Evolutionary conservation across 2,888 invertebrate genomes (phyloP).

Genomic region (Stenodema calcarata): DNA sequence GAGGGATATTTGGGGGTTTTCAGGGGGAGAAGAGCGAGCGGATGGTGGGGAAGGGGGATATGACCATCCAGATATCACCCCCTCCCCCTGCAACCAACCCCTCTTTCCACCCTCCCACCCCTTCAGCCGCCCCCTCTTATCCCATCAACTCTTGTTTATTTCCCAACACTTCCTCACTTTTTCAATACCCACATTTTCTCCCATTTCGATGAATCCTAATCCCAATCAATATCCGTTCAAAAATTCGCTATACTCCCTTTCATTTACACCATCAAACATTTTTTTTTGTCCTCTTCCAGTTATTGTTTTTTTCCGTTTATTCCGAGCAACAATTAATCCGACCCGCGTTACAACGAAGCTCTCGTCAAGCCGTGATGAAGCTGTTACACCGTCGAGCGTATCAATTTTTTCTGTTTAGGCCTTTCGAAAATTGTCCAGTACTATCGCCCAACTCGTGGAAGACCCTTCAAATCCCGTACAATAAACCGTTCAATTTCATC

Average conservation of each 20-base stretch:
- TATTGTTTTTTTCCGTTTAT: neutral
- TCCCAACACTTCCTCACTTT: constrained; percentile 28
- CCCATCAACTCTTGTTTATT: constrained; percentile 27
- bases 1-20: neutral
- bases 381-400: neutral
- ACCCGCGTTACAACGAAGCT: neutral
- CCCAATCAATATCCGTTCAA: constrained; percentile 14
- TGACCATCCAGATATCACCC: too few relatives aligned
- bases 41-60: too few relatives aligned
- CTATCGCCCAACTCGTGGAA: too few relatives aligned
- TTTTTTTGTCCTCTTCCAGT: neutral
- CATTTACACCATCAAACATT: neutral
- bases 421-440: neutral
- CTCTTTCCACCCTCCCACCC: neutral
- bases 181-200: constrained; percentile 16
- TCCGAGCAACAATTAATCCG: constrained; percentile 5
- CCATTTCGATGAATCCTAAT: constrained; percentile 3
- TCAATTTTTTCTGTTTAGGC: neutral
- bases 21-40: too few relatives aligned
- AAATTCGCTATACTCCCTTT: neutral
- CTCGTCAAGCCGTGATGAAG: neutral
- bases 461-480: too few relatives aligned
- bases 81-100: too few relatives aligned
- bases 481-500: too few relatives aligned
- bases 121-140: too few relatives aligned